Percentiles rank a stretch among this genome's conserved stretches.
phyloP scores from a whole-genome alignment of 2,888 invertebrate genomes.

The Himalopsyche japonica region DNA sequence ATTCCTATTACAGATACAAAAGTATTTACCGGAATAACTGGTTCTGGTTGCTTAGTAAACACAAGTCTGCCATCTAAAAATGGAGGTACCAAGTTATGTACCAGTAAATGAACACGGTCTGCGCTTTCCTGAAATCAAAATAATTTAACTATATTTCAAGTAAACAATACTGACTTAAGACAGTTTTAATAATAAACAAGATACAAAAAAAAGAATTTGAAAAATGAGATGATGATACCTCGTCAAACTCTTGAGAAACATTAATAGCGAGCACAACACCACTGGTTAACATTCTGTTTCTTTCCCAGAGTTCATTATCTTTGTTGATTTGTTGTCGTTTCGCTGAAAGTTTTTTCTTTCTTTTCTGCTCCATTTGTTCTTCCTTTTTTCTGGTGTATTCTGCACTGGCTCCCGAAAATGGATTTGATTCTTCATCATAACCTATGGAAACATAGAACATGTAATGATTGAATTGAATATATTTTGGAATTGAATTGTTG shows the following conservation, averaged over 20 bases:
- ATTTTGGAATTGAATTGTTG: no score
- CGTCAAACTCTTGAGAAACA: constrained; percentile 91
- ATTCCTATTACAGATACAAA: background rate
- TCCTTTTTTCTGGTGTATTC: constrained; percentile 94
- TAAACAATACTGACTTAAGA: background rate
- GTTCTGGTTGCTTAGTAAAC: constrained; percentile 98
- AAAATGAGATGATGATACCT: constrained; percentile 51
- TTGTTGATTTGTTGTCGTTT: constrained; percentile 96
- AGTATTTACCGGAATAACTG: constrained; percentile 91
- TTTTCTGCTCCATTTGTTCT: constrained; percentile 85
- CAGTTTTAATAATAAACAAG: no score
- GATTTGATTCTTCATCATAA: constrained; percentile 90
- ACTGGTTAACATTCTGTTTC: constrained; percentile 94
- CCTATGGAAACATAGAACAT: constrained; percentile 49
- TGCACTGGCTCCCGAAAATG: constrained; percentile 85
- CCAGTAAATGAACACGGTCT: constrained; percentile 91
- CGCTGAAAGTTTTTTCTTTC: constrained; percentile 91
- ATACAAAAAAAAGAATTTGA: no score
- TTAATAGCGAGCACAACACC: constrained; percentile 90
- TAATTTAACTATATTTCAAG: background rate
- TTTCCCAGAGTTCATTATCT: constrained; percentile 98
- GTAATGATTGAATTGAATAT: no score
- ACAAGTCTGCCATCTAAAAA: constrained; percentile 98
- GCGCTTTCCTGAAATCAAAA: constrained; percentile 69
- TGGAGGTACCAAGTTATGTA: constrained; percentile 98